Conservation (phyloP, 2,888 invertebrate genomes). For the Sycophila texana region DNA sequence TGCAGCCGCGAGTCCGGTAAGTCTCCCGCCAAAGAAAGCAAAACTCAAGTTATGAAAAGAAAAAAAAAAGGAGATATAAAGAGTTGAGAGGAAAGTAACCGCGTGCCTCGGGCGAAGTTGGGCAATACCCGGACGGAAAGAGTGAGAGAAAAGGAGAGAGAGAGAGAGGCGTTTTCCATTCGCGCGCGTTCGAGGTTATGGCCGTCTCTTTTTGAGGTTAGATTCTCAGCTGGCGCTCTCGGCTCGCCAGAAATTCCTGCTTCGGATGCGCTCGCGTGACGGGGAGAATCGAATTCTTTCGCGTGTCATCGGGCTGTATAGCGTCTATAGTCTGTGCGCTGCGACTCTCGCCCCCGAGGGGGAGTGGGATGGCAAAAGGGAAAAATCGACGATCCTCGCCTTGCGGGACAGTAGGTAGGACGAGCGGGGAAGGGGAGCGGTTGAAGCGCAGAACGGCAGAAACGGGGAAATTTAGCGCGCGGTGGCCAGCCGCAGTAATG, state of each 20-base stretch:
- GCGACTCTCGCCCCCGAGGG: neutral
- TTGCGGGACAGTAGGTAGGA: constrained; percentile 2
- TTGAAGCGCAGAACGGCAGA: constrained; percentile 23
- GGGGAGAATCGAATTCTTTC: constrained; percentile 51
- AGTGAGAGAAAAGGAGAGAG: neutral
- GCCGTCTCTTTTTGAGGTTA: constrained; percentile 45
- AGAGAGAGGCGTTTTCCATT: no score
- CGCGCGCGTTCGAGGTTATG: constrained; percentile 24
- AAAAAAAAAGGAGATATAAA: no score
- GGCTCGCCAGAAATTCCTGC: constrained; percentile 50
- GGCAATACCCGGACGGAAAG: neutral
- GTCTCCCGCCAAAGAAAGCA: constrained; percentile 16
- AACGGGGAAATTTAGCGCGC: constrained; percentile 34
- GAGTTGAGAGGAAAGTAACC: no score
- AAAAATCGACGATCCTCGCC: constrained; percentile 32
- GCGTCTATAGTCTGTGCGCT: neutral
- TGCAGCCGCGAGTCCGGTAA: constrained; percentile 43
- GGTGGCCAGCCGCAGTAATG: constrained; percentile 53
- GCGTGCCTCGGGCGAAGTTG: neutral
- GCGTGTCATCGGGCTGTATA: constrained; percentile 45
- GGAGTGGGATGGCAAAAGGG: constrained; percentile 29
- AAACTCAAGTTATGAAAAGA: neutral
- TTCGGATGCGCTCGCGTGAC: constrained; percentile 35
- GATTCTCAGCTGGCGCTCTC: constrained; percentile 32
- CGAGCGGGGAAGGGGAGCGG: neutral